phyloP scores from a whole-genome alignment of 2,888 invertebrate genomes.

The Eilema depressum region DNA sequence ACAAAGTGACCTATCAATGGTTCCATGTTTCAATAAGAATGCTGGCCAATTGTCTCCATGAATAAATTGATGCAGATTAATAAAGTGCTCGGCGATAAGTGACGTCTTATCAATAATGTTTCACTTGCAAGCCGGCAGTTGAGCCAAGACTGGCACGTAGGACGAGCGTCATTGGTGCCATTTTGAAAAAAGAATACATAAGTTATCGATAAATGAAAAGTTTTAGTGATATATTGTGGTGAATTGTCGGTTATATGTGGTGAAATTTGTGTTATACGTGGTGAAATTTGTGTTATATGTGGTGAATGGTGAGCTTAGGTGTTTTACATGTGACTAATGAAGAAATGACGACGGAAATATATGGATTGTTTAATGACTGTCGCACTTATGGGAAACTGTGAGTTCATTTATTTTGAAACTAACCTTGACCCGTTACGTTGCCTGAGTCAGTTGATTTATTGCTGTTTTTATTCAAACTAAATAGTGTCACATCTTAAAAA shows the following conservation, averaged over 20 bases:
- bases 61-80: conserved; percentile 84
- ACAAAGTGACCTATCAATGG: conserved; percentile 6
- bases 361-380: conserved; percentile 72
- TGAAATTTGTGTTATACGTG: conserved; percentile 50
- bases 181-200: conserved; percentile 16
- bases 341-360: conserved; percentile 73
- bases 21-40: conserved; percentile 31
- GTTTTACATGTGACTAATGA: conserved; percentile 71
- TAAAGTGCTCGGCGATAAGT: conserved; percentile 78
- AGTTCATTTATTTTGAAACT: conserved; percentile 51
- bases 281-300: conserved; percentile 42
- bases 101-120: conserved; percentile 82
- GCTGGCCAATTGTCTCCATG: conserved; percentile 75
- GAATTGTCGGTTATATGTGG: conserved; percentile 21
- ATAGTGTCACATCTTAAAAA: background rate
- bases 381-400: conserved; percentile 83
- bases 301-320: conserved; percentile 46
- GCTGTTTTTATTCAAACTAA: background rate
- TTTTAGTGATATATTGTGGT: conserved; percentile 9
- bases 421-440: background rate
- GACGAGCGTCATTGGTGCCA: conserved; percentile 55
- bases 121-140: conserved; percentile 76
- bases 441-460: background rate
- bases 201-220: background rate
- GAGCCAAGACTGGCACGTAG: conserved; percentile 65